A percentile compares a stretch with the other conserved stretches of the same genome.
Conservation (phyloP, 1,140 invertebrate genomes). For the Pissodes strobi region DNA sequence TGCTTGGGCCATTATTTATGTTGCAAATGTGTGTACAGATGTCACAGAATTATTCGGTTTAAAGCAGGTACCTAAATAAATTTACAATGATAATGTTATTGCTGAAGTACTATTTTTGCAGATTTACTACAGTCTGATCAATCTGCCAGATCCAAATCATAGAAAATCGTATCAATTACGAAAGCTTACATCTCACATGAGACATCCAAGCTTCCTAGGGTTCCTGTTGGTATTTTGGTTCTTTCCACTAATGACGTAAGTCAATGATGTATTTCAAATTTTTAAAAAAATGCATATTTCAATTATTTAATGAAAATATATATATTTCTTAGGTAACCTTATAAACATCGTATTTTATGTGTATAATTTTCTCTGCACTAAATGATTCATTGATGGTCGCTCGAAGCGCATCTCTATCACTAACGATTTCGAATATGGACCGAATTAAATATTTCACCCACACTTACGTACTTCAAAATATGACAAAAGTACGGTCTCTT, state of each 20-base stretch:
- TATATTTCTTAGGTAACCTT: constrained; percentile 3
- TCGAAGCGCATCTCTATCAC: too few species aligned
- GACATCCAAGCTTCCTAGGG: constrained; percentile 62
- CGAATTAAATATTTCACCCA: too few species aligned
- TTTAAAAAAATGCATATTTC: too few species aligned
- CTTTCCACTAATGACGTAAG: constrained; percentile 62
- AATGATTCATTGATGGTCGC: too few species aligned
- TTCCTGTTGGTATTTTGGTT: constrained; percentile 61
- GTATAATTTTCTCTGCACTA: too few species aligned
- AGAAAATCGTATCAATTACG: constrained; percentile 58
- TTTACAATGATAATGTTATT: too few species aligned
- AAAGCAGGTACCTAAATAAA: constrained; percentile 66
- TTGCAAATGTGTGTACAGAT: constrained; percentile 66
- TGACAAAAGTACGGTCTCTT: too few species aligned
- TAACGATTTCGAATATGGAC: too few species aligned
- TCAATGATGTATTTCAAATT: too few species aligned
- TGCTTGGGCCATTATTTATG: constrained; percentile 66
- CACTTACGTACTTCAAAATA: too few species aligned
- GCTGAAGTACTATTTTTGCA: too few species aligned
- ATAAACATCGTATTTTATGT: too few species aligned
- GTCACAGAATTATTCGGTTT: constrained; percentile 63
- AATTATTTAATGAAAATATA: constrained; percentile 10
- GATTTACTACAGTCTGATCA: constrained; percentile 58
- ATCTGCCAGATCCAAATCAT: constrained; percentile 54
- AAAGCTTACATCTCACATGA: constrained; percentile 59